Base-by-base conservation (phyloP, 2,888 invertebrate species). In the Theristus sp. region DNA sequence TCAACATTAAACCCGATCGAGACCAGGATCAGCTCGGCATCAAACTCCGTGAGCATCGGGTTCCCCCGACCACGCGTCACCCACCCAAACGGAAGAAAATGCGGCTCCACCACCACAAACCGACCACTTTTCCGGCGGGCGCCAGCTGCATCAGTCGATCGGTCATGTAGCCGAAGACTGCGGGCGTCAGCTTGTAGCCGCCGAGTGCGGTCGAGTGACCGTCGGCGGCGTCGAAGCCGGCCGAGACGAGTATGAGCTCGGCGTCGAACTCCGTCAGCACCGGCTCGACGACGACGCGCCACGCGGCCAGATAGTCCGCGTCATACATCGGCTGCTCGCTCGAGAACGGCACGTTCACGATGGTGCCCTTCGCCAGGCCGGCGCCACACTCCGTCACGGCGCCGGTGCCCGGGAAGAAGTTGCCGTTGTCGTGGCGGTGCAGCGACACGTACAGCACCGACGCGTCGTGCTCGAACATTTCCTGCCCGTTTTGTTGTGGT, bases 321-420 rank as follows among this genome's bases (percentile, higher is more conserved):
- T 96, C 96, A 10, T 87, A 89, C 77, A 96, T 84, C 63, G 90
- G 78, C 63, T 90, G 78, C 22, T 86, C 87, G 30, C 89, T 89
- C 54, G 87, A 85, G 88, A 93, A 98, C 10, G 94, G 87, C 63
- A 98, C 82, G 79, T 98, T 98, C 54, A 98, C 88, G 26, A 28
- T 57, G 10, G 13, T 30, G 57, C 47, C 38, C 25, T 69, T 70
- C 52, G 69, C 72, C n/a, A 60, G 62, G 25, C 64, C 66, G 28
- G 61, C 64, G 52, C 71, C 72, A 66, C 82, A 82, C 77, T 93
- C 96, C 60, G 83, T 83, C 53, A 89, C 87, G 57, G 89, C 89
- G 62, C 98, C 98, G 1, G 98, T 98, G 65, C 96, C 98, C n/a
- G 96, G 96, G 80, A 96, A 96, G 80, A 96, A 96, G 79, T 94